Base-by-base conservation (phyloP, 1,140 invertebrate species). In the Cyphomyrmex costatus region DNA sequence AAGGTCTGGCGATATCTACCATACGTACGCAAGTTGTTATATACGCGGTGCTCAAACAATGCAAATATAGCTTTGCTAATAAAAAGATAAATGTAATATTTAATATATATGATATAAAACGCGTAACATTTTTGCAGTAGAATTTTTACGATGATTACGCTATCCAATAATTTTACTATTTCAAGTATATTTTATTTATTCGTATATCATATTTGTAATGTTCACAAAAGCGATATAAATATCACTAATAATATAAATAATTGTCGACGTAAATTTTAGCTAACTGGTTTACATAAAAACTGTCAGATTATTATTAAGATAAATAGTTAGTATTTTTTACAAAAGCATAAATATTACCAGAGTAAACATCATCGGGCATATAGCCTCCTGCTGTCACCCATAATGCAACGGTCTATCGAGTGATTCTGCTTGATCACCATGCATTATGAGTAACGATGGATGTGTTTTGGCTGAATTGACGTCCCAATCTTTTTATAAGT, bases 1-100 rank as follows among this genome's bases (percentile, higher is more conserved):
- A 60, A 87, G 49, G 51, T 70, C 27, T 24, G 63, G n/a, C 49
- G 70, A 36, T 85, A 73, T 85, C 46, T 49, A 49, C 56, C 30
- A 53, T 78, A 73, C 30, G 6, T 42, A 8, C 19, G 24, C 19
- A 12, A 21, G n/a, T 78, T 33, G 27, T 12, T 51, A 16, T 27
- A 24, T 36, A 84, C 21, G n/a, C 6, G 16, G 71, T 74, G 60
- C 16, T 6, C 19, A 60, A 73, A 27, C 36, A 46, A 61, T 4
- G n/a, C 19, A 7, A 33, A 33, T 36, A 21, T 36, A 21, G 5
- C n/a, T 60, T 2, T 60, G 16, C 3, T 10, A 21, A 42, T 8
- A 42, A 42, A 42, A 42, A 6, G 16, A 19, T 78, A 6, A 51
- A 6, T 61, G 19, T 63, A 60, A 2, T 27, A 27, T 60, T 19